Base-by-base conservation (phyloP, 2,113 vertebrate genomes). In the Gambusia affinis region DNA sequence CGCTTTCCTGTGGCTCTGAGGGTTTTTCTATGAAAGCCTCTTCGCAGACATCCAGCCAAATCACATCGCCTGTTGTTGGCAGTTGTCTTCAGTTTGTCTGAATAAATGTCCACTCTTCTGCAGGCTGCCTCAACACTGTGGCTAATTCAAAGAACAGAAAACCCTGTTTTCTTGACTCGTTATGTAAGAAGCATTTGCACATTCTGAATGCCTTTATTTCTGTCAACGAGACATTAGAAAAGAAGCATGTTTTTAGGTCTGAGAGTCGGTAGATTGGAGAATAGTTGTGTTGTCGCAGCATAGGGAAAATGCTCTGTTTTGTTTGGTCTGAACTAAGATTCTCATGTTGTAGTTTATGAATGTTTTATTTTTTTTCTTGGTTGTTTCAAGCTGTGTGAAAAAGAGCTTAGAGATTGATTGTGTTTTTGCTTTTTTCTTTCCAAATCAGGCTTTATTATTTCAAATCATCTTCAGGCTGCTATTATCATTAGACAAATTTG, bases 21-120 rank as follows among this genome's bases (percentile, higher is more conserved):
- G 69, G 71, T n/a, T 0, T 76, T 70, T 81, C 78, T 35, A 51
- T 89, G 29, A 17, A 19, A 67, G 67, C 72, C 35, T 62, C 24
- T 24, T 8, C 47, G 27, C 17, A 42, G 69, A 75, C 7, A 67
- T 61, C 12, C n/a, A 75, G 83, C 80, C 85, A 79, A 81, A 82
- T 76, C 61, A 73, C 72, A 85, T 88, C 51, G 8, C 75, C 22
- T 54, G 62, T 87, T 83, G 85, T 79, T 78, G 78, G 42, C 33
- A 14, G 4, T 80, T 39, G 31, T 4, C 66, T 31, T 76, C 61
- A 35, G 73, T 84, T 74, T 73, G 66, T 73, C 73, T 66, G 57
- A 75, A 79, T 68, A 39, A 71, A 35, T 44, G 2, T 0, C 39
- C 51, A 60, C 33, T 76, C 28, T 76, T 0, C 42, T 8, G 2